Percentiles rank a stretch among this genome's conserved stretches.
phyloP scores from a whole-genome alignment of 2,113 vertebrate species.

The Baryphthengus martii region DNA sequence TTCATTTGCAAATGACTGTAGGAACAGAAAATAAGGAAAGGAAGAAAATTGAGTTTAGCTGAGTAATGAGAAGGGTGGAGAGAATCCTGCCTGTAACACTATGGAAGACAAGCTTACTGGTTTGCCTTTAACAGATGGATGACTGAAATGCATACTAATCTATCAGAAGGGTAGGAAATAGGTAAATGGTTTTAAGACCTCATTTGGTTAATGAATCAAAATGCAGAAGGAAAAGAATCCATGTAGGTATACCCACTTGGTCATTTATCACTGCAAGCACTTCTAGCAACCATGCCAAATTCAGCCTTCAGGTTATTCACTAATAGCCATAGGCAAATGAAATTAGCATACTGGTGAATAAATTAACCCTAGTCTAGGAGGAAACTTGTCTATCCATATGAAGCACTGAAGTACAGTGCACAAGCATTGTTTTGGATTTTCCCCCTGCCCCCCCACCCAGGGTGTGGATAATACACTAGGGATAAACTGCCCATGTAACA shows the following conservation, averaged over 20 bases:
- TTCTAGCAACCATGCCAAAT: slow-evolving; percentile 34
- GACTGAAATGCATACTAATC: slow-evolving; percentile 33
- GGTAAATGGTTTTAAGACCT: slow-evolving; percentile 45
- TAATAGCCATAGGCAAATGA: slow-evolving; percentile 62
- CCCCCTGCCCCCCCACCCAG: too few relatives aligned
- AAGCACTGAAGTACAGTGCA: neutral
- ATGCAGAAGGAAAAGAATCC: slow-evolving; percentile 32
- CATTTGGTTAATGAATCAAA: slow-evolving; percentile 72
- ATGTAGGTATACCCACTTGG: slow-evolving; percentile 14
- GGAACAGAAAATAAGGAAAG: neutral
- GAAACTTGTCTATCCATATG: neutral
- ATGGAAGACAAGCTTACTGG: neutral
- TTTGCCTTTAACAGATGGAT: slow-evolving; percentile 39
- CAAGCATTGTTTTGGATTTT: neutral
- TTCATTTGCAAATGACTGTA: slow-evolving; percentile 34
- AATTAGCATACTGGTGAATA: slow-evolving; percentile 54
- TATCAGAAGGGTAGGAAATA: slow-evolving; percentile 43
- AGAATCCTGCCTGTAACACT: neutral
- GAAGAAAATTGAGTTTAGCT: slow-evolving; percentile 7
- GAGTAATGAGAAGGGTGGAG: neutral
- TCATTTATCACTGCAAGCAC: slow-evolving; percentile 50
- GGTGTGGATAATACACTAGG: neutral
- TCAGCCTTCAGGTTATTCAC: slow-evolving; percentile 29
- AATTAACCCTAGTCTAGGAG: slow-evolving; percentile 10
- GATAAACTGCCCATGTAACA: neutral